Percentiles rank a stretch among this genome's conserved stretches.
These are phyloP conservation scores for Cyanistes caeruleus DNA, from an alignment of 2,113 vertebrate genomes.

Conservation along the genomic window DNA sequence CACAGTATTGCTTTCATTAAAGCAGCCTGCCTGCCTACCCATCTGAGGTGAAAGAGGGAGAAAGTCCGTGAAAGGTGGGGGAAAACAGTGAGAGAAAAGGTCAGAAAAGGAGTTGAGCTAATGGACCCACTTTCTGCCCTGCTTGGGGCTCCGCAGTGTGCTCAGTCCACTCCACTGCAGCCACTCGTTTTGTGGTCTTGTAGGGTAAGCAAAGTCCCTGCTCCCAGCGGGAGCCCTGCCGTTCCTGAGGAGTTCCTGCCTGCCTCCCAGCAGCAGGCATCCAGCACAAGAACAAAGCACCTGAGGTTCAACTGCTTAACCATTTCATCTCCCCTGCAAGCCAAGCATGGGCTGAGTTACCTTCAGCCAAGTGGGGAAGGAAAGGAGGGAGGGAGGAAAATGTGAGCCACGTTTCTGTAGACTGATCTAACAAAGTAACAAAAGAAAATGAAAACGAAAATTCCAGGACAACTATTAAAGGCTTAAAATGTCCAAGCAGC, in stretches of 20 bases:
- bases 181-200: not conserved
- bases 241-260: not conserved
- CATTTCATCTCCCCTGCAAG: not conserved
- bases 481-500: constrained; percentile 66
- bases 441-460: constrained; percentile 53
- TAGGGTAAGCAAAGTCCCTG: not conserved
- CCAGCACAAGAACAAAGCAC: constrained; percentile 60
- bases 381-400: not conserved
- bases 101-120: not conserved
- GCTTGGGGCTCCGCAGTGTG: not conserved
- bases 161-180: not conserved
- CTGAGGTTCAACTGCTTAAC: constrained; percentile 55
- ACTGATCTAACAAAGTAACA: constrained; percentile 20
- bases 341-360: not conserved
- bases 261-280: constrained; percentile 14
- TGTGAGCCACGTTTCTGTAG: constrained; percentile 23
- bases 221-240: not conserved
- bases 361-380: not conserved
- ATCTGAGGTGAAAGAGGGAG: constrained; percentile 52
- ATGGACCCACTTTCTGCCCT: not conserved
- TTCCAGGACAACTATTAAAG: constrained; percentile 68
- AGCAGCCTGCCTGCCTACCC: constrained; percentile 49
- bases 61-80: constrained; percentile 26
- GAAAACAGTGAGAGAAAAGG: not conserved
- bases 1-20: constrained; percentile 64